Evolutionary conservation across 2,888 invertebrate genomes (phyloP).

Genomic region (Elegia similella): DNA sequence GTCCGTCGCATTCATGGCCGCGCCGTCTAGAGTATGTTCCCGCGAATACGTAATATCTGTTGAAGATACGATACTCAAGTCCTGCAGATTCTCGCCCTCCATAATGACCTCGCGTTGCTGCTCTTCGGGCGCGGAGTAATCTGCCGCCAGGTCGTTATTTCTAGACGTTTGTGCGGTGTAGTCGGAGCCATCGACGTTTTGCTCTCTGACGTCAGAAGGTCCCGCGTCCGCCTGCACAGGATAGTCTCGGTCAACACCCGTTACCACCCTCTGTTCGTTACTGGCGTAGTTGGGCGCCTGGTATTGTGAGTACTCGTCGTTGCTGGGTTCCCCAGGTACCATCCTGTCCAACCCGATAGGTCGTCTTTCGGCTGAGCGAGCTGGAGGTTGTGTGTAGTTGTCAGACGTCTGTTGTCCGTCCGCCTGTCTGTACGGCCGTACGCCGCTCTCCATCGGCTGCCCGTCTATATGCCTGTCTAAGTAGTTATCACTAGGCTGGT

Average conservation of each 20-base stretch:
- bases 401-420: constrained; percentile 68
- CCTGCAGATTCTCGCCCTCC: constrained; percentile 82
- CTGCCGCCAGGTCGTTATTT: constrained; percentile 46
- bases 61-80: constrained; percentile 61
- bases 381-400: constrained; percentile 50
- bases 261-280: constrained; percentile 78
- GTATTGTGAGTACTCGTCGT: constrained; percentile 65
- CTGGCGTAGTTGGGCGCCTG: constrained; percentile 57
- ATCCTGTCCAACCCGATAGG: constrained; percentile 82
- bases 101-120: constrained; percentile 79
- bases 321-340: constrained; percentile 84
- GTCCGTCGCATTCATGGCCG: constrained; percentile 55
- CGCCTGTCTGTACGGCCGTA: constrained; percentile 64
- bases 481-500: constrained; percentile 60
- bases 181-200: constrained; percentile 72
- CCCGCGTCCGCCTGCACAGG: constrained; percentile 49
- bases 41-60: constrained; percentile 61
- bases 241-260: constrained; percentile 77
- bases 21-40: constrained; percentile 77
- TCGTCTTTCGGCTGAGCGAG: constrained; percentile 55
- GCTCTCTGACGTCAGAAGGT: constrained; percentile 60
- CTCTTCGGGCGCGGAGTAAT: constrained; percentile 50
- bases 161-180: constrained; percentile 58
- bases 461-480: constrained; percentile 72
- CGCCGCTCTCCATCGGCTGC: constrained; percentile 55